Evolutionary conservation across 2,113 vertebrate genomes (phyloP), one percentile per base, ranked within the genome.

Genomic region (Oncorhynchus masou): DNA sequence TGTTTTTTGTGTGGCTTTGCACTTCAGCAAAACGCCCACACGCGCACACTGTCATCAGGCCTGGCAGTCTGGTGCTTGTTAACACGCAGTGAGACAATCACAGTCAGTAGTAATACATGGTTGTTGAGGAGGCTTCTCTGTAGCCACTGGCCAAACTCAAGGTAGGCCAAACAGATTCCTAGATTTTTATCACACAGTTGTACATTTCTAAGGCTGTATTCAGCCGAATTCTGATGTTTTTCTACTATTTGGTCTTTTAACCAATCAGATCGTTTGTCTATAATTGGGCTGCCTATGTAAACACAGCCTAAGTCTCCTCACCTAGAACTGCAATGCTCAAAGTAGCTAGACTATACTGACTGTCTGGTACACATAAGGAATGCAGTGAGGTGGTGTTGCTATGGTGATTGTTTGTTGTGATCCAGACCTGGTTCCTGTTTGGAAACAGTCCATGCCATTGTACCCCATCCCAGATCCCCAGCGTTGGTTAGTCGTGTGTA

Each of bases 1-100:
- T 49, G 31, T 71, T 48, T n/a, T n/a, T 57, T 68, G 64, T 73
- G 76, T 62, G 71, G 13, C 45, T 78, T 73, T 45, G 51, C 71
- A 60, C 12, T 45, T 73, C 45, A 68, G 76, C 22, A 16, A 62
- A 69, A 57, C 65, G 24, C 77, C 71, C 54, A 79, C 69, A 72
- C 62, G 24, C 24, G 68, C 74, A 60, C 74, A 68, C 64, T 74
- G 73, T 74, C 73, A 49, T 74, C 45, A 49, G 13, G 15, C 62
- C 64, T 24, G 4, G 39, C 60, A 66, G 62, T 49, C 39, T 24
- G 31, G 66, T 22, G 27, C 16, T 9, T 68, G 65, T 49, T 31
- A 74, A 45, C 39, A 72, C n/a, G 27, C 48, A 20, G 3, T 54
- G 27, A 27, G 24, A 67, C 65, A 4, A 29, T 27, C 24, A 12